Conservation (phyloP, 2,888 invertebrate genomes). For the Isoperla grammatica region DNA sequence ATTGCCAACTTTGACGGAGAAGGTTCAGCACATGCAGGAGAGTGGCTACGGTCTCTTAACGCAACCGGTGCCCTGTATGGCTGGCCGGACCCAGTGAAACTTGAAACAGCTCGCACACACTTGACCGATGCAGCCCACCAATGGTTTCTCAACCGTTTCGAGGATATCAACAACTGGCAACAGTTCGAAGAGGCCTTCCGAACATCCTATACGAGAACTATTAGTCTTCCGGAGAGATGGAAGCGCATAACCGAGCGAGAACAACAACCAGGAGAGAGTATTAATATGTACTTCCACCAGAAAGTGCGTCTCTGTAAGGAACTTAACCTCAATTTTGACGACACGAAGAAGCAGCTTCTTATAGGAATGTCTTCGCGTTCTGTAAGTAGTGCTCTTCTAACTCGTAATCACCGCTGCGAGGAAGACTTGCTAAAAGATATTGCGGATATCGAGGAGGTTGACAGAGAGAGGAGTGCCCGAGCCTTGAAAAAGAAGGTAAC, state of each 20-base stretch:
- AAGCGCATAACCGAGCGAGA: neutral
- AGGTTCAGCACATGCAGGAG: neutral
- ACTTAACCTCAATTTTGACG: neutral
- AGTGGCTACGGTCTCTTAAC: neutral
- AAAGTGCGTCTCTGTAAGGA: neutral
- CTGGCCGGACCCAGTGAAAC: no score
- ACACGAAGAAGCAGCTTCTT: neutral
- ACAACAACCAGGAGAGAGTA: neutral
- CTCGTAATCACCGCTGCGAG: neutral
- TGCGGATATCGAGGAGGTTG: neutral
- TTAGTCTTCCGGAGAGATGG: neutral
- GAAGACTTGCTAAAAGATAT: neutral
- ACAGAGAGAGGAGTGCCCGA: neutral
- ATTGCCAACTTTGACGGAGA: neutral
- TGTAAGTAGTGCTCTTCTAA: neutral
- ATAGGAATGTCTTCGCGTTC: neutral
- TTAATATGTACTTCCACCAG: neutral
- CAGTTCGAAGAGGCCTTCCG: neutral
- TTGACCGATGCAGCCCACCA: neutral
- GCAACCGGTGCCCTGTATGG: no score
- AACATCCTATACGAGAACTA: neutral
- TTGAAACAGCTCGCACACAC: no score
- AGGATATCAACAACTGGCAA: neutral
- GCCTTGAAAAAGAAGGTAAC: neutral
- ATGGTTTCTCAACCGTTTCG: neutral